Conservation (phyloP, 2,797 vertebrate species). For the Heterohyrax brucei region DNA sequence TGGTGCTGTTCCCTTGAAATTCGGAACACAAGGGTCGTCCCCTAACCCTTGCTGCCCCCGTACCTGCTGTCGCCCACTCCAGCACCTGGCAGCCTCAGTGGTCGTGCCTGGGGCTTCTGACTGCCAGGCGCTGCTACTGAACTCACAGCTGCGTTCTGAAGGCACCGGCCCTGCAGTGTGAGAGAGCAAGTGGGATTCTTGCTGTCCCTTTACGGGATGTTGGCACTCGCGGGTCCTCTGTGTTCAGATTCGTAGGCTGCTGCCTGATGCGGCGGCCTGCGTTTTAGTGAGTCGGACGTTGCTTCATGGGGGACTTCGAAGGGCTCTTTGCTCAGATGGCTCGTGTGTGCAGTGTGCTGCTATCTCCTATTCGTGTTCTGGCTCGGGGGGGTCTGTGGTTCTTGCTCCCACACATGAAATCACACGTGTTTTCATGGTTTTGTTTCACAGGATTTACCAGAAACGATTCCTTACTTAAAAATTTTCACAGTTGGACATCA, state of each 20-base stretch:
- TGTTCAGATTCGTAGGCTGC: background rate
- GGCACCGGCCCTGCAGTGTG: background rate
- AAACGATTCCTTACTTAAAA: constrained; percentile 88
- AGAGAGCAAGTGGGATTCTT: background rate
- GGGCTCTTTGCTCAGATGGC: constrained; percentile 48
- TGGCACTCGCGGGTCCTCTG: background rate
- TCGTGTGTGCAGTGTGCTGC: constrained; percentile 27
- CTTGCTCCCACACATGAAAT: constrained; percentile 67
- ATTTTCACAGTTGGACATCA: constrained; percentile 90
- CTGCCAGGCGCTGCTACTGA: background rate
- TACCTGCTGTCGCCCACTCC: background rate
- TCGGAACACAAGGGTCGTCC: constrained; percentile 25
- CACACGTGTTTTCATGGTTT: constrained; percentile 47
- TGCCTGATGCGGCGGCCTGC: background rate
- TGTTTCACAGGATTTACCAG: constrained; percentile 89
- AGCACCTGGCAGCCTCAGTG: background rate
- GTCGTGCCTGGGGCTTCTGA: background rate
- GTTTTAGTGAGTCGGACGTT: constrained; percentile 52
- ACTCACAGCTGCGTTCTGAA: constrained; percentile 25
- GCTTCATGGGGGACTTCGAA: constrained; percentile 49
- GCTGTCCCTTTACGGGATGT: too few species aligned
- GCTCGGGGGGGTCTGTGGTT: constrained; percentile 58
- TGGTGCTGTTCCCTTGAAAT: constrained; percentile 30
- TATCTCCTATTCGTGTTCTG: constrained; percentile 60
- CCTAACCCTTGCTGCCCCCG: background rate